These are phyloP conservation scores for Psephotus haematonotus DNA, from an alignment of 2,113 vertebrate species.

Conservation along the genomic window DNA sequence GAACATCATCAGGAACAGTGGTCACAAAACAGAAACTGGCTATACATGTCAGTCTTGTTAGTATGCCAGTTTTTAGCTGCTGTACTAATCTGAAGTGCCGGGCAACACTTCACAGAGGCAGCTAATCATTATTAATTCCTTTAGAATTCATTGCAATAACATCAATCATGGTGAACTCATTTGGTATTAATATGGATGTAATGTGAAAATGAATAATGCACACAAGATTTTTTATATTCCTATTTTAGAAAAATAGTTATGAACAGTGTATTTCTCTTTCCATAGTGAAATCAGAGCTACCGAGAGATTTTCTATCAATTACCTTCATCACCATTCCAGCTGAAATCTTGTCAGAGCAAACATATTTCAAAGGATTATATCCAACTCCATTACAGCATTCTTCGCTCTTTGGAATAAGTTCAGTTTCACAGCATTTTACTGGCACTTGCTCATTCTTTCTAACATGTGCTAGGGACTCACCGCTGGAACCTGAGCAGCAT, in stretches of 20 bases:
- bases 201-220: constrained; percentile 83
- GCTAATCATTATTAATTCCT: constrained; percentile 83
- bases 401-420: constrained; percentile 85
- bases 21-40: not conserved
- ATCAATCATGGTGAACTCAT: constrained; percentile 79
- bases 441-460: constrained; percentile 80
- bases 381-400: constrained; percentile 89
- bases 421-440: constrained; percentile 89
- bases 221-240: constrained; percentile 77
- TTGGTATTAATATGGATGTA: constrained; percentile 80
- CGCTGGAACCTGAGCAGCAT: constrained; percentile 84
- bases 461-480: constrained; percentile 81
- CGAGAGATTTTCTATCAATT: constrained; percentile 75
- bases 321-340: constrained; percentile 82
- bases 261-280: constrained; percentile 77
- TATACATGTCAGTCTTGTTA: not conserved
- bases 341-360: constrained; percentile 88
- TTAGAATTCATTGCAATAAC: constrained; percentile 82
- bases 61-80: constrained; percentile 48
- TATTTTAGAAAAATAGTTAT: constrained; percentile 81
- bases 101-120: constrained; percentile 69
- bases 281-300: constrained; percentile 68
- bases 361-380: constrained; percentile 86
- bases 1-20: not conserved
- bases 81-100: constrained; percentile 65